These are phyloP conservation scores for Bembecia ichneumoniformis DNA, from an alignment of 2,888 invertebrate species.

Conservation along the genomic window DNA sequence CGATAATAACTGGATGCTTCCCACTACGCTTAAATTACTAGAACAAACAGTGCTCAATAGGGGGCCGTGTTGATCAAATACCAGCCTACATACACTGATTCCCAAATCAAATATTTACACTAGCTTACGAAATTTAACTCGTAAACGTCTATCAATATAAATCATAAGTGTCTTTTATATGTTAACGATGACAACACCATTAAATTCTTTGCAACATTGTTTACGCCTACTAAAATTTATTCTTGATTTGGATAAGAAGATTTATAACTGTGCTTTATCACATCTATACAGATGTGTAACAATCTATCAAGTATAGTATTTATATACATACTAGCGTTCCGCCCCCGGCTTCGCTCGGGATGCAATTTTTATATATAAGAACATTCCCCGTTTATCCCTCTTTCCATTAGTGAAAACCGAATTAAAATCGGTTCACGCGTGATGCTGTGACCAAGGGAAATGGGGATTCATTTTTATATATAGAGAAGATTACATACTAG, in stretches of 20 bases:
- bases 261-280: not conserved
- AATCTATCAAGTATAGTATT: too few species aligned
- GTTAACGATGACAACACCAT: not conserved
- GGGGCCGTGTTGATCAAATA: not conserved
- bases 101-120: not conserved
- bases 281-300: too few species aligned
- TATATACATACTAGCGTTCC: too few species aligned
- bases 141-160: constrained; percentile 24
- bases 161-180: constrained; percentile 17
- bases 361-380: too few species aligned
- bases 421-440: too few species aligned
- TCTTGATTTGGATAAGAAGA: not conserved
- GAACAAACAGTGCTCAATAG: not conserved
- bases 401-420: too few species aligned
- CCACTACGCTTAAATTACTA: not conserved
- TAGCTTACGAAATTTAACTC: constrained; percentile 16
- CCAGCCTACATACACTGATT: not conserved
- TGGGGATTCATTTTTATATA: too few species aligned
- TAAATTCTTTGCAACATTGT: not conserved
- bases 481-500: too few species aligned
- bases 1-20: not conserved
- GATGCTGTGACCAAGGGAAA: too few species aligned
- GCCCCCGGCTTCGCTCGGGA: too few species aligned
- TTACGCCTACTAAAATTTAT: not conserved
- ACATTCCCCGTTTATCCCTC: too few species aligned